Evolutionary conservation across 1,140 invertebrate species (phyloP).

Genomic region (Leptinotarsa texana): DNA sequence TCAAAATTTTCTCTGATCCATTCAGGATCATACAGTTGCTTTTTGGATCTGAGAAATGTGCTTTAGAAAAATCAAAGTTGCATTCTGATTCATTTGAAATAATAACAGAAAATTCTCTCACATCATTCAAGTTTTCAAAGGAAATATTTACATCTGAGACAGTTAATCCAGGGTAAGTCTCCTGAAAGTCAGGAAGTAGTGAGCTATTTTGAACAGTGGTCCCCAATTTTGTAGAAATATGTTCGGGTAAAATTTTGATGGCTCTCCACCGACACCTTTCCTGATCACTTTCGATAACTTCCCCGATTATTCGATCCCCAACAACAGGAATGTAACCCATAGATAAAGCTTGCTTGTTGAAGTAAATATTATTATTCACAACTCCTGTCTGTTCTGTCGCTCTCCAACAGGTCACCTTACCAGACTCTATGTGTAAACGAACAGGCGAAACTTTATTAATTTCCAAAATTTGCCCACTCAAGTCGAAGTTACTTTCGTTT

Average conservation of each 20-base stretch:
- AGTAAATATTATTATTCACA: slow-evolving; percentile 61
- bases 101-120: slow-evolving; percentile 47
- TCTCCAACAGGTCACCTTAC: slow-evolving; percentile 62
- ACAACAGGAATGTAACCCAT: slow-evolving; percentile 60
- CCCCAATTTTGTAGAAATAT: slow-evolving; percentile 37
- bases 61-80: slow-evolving; percentile 38
- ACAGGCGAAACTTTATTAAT: slow-evolving; percentile 62
- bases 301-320: slow-evolving; percentile 63
- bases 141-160: slow-evolving; percentile 50
- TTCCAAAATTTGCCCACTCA: slow-evolving; percentile 61
- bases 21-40: slow-evolving; percentile 52
- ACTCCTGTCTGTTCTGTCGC: slow-evolving; percentile 54
- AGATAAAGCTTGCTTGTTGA: slow-evolving; percentile 59
- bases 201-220: slow-evolving; percentile 28
- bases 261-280: slow-evolving; percentile 64
- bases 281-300: slow-evolving; percentile 72
- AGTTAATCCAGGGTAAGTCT: slow-evolving; percentile 38
- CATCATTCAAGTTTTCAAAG: slow-evolving; percentile 53
- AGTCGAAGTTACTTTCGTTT: slow-evolving; percentile 58
- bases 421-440: slow-evolving; percentile 59
- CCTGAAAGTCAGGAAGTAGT: slow-evolving; percentile 32
- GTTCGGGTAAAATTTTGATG: slow-evolving; percentile 57
- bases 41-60: slow-evolving; percentile 41
- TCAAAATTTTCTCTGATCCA: slow-evolving; percentile 43
- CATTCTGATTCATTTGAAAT: slow-evolving; percentile 40